Percentiles rank a stretch among this genome's conserved stretches.
Evolutionary conservation across 2,888 invertebrate species (phyloP).

Genomic region (Tachina grossa): DNA sequence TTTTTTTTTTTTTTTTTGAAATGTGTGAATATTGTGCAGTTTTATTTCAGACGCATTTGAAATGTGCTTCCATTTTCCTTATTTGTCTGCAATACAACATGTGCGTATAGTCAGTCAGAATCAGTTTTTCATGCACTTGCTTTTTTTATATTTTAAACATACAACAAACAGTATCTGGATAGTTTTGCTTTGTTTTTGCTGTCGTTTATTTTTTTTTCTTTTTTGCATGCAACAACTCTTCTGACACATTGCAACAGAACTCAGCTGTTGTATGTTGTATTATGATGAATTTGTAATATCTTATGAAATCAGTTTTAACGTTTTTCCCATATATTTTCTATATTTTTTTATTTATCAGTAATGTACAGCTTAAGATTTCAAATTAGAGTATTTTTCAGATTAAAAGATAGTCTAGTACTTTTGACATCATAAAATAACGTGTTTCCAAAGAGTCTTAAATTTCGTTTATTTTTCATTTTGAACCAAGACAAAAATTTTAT

Average conservation of each 20-base stretch:
- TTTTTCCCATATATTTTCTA: constrained; percentile 3
- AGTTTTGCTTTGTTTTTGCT: constrained; percentile 41
- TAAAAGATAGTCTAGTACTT: not conserved
- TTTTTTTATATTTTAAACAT: constrained; percentile 47
- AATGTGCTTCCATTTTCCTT: constrained; percentile 45
- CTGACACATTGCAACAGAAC: constrained; percentile 68
- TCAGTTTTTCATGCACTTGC: constrained; percentile 57
- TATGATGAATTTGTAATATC: constrained; percentile 69
- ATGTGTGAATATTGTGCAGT: constrained; percentile 61
- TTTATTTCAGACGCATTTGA: constrained; percentile 61
- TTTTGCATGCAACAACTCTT: constrained; percentile 38
- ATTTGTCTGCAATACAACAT: constrained; percentile 42
- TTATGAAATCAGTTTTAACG: constrained; percentile 53
- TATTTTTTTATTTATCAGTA: not conserved
- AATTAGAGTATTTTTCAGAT: not conserved
- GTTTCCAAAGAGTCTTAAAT: too few species aligned
- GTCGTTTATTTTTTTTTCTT: constrained; percentile 38
- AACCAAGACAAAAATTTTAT: too few species aligned
- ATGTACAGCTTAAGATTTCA: not conserved
- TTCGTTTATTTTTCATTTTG: too few species aligned
- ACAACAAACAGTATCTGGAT: constrained; percentile 12
- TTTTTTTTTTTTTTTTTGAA: not conserved
- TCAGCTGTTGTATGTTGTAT: constrained; percentile 67
- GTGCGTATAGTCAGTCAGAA: constrained; percentile 54
- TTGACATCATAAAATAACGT: not conserved